Evolutionary conservation across 1,140 invertebrate species (phyloP), one percentile per base, ranked within the genome.

Genomic region (Pseudomyrmex flavicornis): DNA sequence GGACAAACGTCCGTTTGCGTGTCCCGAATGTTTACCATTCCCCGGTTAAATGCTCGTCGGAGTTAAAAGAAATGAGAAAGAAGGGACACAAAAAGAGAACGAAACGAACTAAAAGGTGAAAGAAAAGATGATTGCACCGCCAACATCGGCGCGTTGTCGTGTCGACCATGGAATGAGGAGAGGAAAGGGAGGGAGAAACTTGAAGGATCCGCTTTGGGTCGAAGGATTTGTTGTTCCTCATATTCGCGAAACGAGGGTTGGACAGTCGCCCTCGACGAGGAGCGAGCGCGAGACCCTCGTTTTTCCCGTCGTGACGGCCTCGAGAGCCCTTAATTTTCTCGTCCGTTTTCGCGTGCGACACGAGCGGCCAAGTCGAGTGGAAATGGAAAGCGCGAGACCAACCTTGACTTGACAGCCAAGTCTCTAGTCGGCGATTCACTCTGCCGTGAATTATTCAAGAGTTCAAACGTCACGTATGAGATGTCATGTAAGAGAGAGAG

Each of bases 11-110:
- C 76, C 76, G 84, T 20, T 90, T 88, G 89, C 91, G 88, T 90
- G 87, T 91, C 88, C 65, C 83, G 85, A 86, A 90, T 92, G 89
- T 91, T 92, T 92, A 88, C 84, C 86, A 84, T 90, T 35, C 85
- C 65, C 72, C 86, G 86, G 46, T 80, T 86, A 89, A 90, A 91
- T 88, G 85, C 44, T 86, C 48, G 65, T 54, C 61, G 44, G 58
- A 72, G 52, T 66, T 58, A 59, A 63, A 79, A 84, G 56, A 72
- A 46, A 82, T 76, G 63, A 48, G 44, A 20, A 50, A 10, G 4
- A 9, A 54, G 35, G 48, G n/a, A 74, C 26, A n/a, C 3, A 58
- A 46, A 48, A 82, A 90, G 83, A 74, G 88, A 87, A 76, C 79
- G 54, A 77, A 77, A 87, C 83, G 85, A 73, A 56, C 65, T 84